These are phyloP conservation scores for Mus spretus DNA, from an alignment of 2,797 vertebrate genomes.

Conservation along the genomic window DNA sequence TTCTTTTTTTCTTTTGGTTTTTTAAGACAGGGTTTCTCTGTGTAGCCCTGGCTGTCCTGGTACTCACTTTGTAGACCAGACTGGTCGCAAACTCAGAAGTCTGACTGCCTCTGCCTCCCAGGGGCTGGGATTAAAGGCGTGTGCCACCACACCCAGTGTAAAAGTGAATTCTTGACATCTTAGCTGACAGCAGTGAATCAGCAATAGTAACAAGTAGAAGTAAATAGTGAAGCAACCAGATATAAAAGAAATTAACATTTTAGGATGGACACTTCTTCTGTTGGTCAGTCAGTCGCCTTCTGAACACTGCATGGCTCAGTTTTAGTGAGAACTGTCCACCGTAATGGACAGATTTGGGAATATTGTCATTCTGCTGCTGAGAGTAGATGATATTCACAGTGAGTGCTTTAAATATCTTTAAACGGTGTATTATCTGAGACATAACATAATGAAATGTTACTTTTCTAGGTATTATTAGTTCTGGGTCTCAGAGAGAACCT, in stretches of 20 bases:
- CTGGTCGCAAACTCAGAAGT: no score
- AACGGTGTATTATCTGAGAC: not conserved
- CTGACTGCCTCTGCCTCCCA: no score
- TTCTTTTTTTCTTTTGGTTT: no score
- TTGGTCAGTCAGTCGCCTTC: not conserved
- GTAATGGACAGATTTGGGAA: not conserved
- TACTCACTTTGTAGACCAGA: no score
- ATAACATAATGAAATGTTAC: not conserved
- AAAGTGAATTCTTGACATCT: slow-evolving; percentile 40
- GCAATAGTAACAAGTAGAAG: not conserved
- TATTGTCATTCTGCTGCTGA: not conserved
- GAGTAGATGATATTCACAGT: not conserved
- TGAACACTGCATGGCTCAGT: not conserved
- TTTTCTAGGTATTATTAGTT: not conserved
- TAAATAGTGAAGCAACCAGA: not conserved
- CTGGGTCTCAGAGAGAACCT: not conserved
- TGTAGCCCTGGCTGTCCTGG: no score
- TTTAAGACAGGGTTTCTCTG: no score
- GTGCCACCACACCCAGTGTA: no score
- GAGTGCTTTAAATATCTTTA: slow-evolving; percentile 6
- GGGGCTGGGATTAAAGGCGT: no score
- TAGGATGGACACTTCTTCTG: not conserved
- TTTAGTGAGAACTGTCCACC: not conserved
- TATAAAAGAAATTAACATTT: not conserved
- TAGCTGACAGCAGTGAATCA: not conserved